These are phyloP conservation scores for Aurelia sp. DNA, from an alignment of 30 jellyfish, hydroid and myxozoan genomes.

Conservation along the genomic window DNA sequence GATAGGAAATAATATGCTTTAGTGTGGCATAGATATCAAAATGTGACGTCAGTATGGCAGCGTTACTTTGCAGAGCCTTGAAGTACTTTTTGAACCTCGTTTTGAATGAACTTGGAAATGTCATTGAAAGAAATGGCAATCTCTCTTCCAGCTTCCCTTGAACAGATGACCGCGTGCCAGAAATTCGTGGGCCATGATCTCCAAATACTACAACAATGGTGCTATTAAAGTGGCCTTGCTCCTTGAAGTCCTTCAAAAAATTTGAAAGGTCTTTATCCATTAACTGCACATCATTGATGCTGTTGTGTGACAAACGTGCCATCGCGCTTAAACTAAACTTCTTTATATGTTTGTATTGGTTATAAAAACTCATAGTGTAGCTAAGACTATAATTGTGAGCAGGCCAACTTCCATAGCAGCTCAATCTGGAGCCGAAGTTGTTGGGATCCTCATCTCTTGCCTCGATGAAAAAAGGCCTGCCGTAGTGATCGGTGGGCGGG, in stretches of 20 bases:
- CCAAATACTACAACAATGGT: conserved; percentile 60
- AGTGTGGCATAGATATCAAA: conserved; percentile 71
- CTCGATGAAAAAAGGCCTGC: conserved; percentile 62
- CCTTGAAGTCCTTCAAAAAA: conserved; percentile 18
- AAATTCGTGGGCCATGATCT: conserved; percentile 66
- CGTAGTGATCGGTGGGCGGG: conserved; percentile 72
- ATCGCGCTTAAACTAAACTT: conserved; percentile 35
- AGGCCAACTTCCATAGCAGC: conserved; percentile 34
- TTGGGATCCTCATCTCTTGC: conserved; percentile 12
- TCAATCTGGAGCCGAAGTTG: background rate
- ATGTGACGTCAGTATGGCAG: conserved; percentile 55
- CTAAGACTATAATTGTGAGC: conserved; percentile 12
- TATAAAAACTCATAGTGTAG: conserved; percentile 25
- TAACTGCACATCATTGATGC: conserved; percentile 22
- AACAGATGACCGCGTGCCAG: conserved; percentile 24
- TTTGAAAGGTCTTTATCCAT: conserved; percentile 45
- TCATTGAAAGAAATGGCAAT: conserved; percentile 62
- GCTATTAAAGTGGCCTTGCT: conserved; percentile 23
- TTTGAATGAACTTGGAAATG: conserved; percentile 39
- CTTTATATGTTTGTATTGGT: conserved; percentile 8
- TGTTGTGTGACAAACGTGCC: conserved; percentile 53
- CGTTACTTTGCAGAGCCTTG: conserved; percentile 11
- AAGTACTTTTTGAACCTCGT: background rate
- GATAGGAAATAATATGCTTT: conserved; percentile 42
- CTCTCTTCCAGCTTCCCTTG: conserved; percentile 69